These are phyloP conservation scores for Oryzias celebensis DNA, from an alignment of 2,113 vertebrate species.

Conservation along the genomic window DNA sequence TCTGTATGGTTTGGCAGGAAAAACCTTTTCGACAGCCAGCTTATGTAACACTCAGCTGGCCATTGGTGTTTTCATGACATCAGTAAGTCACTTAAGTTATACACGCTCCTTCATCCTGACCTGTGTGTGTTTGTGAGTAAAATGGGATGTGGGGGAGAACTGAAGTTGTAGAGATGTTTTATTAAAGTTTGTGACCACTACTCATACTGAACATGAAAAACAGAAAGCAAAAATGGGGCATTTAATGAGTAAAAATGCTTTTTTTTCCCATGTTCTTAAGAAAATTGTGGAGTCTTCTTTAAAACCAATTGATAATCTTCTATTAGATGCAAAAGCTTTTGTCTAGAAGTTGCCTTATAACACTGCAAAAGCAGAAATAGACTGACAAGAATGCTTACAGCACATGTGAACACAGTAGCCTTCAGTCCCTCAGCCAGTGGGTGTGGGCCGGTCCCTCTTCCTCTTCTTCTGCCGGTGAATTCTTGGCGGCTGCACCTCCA, in stretches of 20 bases:
- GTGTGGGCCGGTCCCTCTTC: slow-evolving; percentile 40
- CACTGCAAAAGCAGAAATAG: slow-evolving; percentile 16
- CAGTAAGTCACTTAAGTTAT: slow-evolving; percentile 56
- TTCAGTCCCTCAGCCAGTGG: slow-evolving; percentile 22
- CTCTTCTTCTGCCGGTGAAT: slow-evolving; percentile 40
- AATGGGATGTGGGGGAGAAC: not conserved
- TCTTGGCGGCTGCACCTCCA: slow-evolving; percentile 48
- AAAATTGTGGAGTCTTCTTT: slow-evolving; percentile 4
- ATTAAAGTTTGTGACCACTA: slow-evolving; percentile 1
- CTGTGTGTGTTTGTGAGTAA: slow-evolving; percentile 18
- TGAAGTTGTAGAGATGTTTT: slow-evolving; percentile 5
- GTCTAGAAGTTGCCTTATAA: slow-evolving; percentile 22
- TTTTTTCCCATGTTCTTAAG: slow-evolving; percentile 3
- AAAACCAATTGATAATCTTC: slow-evolving; percentile 11
- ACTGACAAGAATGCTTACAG: not conserved
- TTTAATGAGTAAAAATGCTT: too few species aligned
- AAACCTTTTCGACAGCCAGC: slow-evolving; percentile 35
- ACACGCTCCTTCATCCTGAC: slow-evolving; percentile 27
- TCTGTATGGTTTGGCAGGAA: slow-evolving; percentile 60
- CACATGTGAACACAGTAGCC: slow-evolving; percentile 25
- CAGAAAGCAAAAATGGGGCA: not conserved
- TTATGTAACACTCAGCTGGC: slow-evolving; percentile 66
- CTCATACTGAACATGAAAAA: slow-evolving; percentile 2
- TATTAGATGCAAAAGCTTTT: slow-evolving; percentile 9
- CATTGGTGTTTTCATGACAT: slow-evolving; percentile 62